Evolutionary conservation across 2,888 invertebrate genomes (phyloP), one percentile per base, ranked within the genome.

Genomic region (Andrena dorsata): DNA sequence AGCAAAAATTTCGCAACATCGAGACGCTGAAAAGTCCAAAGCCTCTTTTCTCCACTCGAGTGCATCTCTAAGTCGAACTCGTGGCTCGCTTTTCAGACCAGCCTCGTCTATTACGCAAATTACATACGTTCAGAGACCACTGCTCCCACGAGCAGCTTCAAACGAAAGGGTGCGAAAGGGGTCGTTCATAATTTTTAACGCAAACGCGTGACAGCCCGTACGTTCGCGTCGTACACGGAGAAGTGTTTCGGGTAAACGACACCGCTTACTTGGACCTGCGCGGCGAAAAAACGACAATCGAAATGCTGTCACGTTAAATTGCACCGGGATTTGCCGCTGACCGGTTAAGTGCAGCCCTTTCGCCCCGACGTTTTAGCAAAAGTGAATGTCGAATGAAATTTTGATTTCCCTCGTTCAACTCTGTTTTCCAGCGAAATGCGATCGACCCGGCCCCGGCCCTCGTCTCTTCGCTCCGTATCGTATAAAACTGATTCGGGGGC

Each of bases 41-140:
- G 26, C 16, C 51, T 58, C n/a, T 30, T 58, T n/a, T 58, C 10
- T 56, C 56, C 10, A 4, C 56, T 26, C 4, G 4, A 32, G n/a
- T 3, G 30, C n/a, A 10, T 61, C 23, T 23, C 23, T 63, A 10
- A 63, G 10, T 63, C 20, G 63, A 63, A 20, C 30, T 26, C 16
- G 32, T 20, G 28, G 60, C 16, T 30, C 20, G 32, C 60, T 32
- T 32, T 61, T 61, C 26, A 35, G 23, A 35, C 20, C 35, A n/a
- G n/a, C 23, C 35, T 35, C 10, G 60, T 56, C n/a, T 32, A 51
- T 77, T 66, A 53, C 2, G 74, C 28, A 41, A 77, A 51, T 65
- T 41, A 53, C 65, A 35, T 41, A 53, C 65, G 51, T 41, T 65
- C 20, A 30, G 60, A 61, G n/a, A 28, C n/a, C 23, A 47, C 30